These are phyloP conservation scores for Macrostomum lignano DNA, from an alignment of 1,140 invertebrate species.

Conservation along the genomic window DNA sequence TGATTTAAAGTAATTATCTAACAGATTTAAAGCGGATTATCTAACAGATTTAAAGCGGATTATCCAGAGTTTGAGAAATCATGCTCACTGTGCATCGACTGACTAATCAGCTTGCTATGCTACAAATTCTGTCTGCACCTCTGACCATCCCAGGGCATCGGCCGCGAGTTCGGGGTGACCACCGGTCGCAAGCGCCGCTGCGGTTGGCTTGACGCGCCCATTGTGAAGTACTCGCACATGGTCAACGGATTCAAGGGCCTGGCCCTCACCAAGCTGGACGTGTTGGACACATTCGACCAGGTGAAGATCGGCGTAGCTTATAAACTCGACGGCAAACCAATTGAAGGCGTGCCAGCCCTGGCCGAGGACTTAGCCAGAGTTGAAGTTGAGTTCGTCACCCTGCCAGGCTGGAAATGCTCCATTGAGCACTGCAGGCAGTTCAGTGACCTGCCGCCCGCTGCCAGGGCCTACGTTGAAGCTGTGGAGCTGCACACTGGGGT, in stretches of 20 bases:
- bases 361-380: too few species aligned
- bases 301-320: too few species aligned
- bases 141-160: too few species aligned
- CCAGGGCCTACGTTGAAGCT: conserved; percentile 51
- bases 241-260: conserved; percentile 69
- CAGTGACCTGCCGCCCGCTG: conserved; percentile 54
- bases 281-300: conserved; percentile 62
- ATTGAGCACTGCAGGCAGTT: conserved; percentile 56
- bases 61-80: too few species aligned
- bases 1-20: too few species aligned
- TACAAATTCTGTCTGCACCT: too few species aligned
- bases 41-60: too few species aligned
- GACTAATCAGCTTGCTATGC: too few species aligned
- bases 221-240: conserved; percentile 61
- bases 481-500: conserved; percentile 59
- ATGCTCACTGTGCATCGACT: too few species aligned
- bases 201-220: conserved; percentile 78
- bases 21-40: too few species aligned
- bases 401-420: conserved; percentile 66
- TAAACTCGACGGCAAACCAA: too few species aligned
- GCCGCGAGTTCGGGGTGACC: conserved; percentile 75
- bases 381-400: conserved; percentile 55
- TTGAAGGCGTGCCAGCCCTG: too few species aligned
- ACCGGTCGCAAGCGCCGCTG: conserved; percentile 74
- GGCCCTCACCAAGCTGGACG: conserved; percentile 83